Conservation (phyloP, 2,888 invertebrate genomes). For the Aphidius colemani region DNA sequence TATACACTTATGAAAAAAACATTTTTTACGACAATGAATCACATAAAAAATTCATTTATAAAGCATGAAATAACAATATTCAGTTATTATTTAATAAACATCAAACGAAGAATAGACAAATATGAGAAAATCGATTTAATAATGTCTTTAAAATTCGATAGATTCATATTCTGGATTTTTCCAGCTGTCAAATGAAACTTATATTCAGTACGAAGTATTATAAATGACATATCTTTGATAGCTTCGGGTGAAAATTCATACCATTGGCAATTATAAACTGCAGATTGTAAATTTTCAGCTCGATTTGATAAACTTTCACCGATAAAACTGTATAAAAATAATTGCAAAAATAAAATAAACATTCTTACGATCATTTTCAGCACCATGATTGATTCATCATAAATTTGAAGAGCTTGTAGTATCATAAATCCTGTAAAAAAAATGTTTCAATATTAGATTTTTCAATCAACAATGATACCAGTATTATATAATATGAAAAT, state of each 20-base stretch:
- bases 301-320: constrained; percentile 30
- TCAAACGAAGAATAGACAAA: constrained; percentile 27
- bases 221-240: constrained; percentile 21
- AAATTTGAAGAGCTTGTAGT: too few relatives aligned
- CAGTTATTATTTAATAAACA: not conserved
- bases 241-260: constrained; percentile 23
- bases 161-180: constrained; percentile 27
- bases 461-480: too few relatives aligned
- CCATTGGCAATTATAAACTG: constrained; percentile 29
- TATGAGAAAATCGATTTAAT: constrained; percentile 27
- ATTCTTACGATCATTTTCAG: too few relatives aligned
- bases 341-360: too few relatives aligned
- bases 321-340: constrained; percentile 19
- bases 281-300: constrained; percentile 21
- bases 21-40: too few relatives aligned
- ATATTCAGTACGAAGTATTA: constrained; percentile 26
- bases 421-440: too few relatives aligned
- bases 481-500: too few relatives aligned
- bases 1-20: too few relatives aligned
- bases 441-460: too few relatives aligned
- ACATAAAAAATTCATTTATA: too few relatives aligned
- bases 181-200: constrained; percentile 27
- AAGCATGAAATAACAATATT: too few relatives aligned
- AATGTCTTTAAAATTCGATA: constrained; percentile 18
- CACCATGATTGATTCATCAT: too few relatives aligned